A percentile compares a stretch with the other conserved stretches of the same genome.
Evolutionary conservation across 2,888 invertebrate species (phyloP).

Genomic region (Cephus runcator): DNA sequence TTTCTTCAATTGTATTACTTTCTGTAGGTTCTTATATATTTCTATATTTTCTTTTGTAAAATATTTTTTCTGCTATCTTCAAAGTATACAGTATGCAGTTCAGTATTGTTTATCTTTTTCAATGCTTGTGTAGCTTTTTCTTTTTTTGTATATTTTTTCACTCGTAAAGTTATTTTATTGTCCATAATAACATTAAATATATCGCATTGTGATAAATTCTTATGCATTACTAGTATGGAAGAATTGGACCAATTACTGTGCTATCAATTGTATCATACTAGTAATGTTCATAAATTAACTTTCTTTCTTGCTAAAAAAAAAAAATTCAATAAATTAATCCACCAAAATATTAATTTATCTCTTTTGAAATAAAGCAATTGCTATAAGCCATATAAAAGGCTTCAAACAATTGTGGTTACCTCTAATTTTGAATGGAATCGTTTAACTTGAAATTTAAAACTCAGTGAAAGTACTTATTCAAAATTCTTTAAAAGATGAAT

Average conservation of each 20-base stretch:
- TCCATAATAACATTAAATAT: background rate
- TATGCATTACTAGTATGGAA: constrained; percentile 8
- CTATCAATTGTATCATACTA: constrained; percentile 17
- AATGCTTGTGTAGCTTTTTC: background rate
- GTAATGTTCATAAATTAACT: background rate
- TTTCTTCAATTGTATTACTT: background rate
- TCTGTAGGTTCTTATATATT: background rate
- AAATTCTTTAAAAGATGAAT: background rate
- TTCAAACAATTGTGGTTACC: background rate
- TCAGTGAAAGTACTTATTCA: background rate
- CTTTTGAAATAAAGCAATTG: background rate
- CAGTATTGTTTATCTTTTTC: background rate
- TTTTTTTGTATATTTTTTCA: background rate
- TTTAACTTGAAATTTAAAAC: background rate
- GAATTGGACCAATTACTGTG: constrained; percentile 15
- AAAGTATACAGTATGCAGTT: background rate
- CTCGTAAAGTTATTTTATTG: background rate
- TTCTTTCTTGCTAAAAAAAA: background rate
- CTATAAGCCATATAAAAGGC: background rate
- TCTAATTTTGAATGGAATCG: background rate
- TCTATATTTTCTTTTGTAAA: background rate
- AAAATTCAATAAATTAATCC: background rate
- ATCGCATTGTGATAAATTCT: background rate
- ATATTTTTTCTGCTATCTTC: background rate
- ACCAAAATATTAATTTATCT: background rate